Evolutionary conservation across 2,113 vertebrate species (phyloP), one percentile per base, ranked within the genome.

Genomic region (Alouatta palliata): DNA sequence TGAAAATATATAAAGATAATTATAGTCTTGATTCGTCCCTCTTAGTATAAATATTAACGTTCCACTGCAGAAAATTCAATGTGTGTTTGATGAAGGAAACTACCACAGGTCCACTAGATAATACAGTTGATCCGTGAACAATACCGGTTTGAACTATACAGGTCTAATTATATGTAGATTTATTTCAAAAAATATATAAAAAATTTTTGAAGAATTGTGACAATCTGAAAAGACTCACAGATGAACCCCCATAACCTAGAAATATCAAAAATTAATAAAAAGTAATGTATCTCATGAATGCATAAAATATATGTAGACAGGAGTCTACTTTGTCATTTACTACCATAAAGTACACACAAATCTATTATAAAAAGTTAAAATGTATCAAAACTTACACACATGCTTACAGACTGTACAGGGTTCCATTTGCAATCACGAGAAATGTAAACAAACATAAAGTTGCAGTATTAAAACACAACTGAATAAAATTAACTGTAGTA

Each of bases 1-100:
- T 64, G 83, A 73, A 97, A 16, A 61, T 87, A 79, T 35, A 14
- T 83, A 79, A 94, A 93, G 68, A 40, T 95, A 85, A 58, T 86
- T 66, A 64, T 35, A 88, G 17, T 86, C n/a, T 70, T 91, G 89
- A 49, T 49, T 86, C n/a, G 79, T 6, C 16, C 35, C 16, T 70
- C 68, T 83, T 93, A n/a, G 20, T 68, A 6, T 75, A 45, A 90
- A 40, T 90, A 79, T 66, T 45, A 49, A 54, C 71, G 71, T 30
- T 75, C 37, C 8, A 45, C 7, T 43, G 35, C 23, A 88, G 35
- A 84, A 95, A 84, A 80, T 52, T 73, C 47, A n/a, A 8, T 90
- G 4, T 64, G 3, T 77, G 27, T 90, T 92, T 90, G 68, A 70
- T 85, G 45, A 87, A 79, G 52, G 6, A 95, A 14, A 4, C 11